Conservation (phyloP, 2,797 vertebrate genomes). For the Lerista edwardsae region DNA sequence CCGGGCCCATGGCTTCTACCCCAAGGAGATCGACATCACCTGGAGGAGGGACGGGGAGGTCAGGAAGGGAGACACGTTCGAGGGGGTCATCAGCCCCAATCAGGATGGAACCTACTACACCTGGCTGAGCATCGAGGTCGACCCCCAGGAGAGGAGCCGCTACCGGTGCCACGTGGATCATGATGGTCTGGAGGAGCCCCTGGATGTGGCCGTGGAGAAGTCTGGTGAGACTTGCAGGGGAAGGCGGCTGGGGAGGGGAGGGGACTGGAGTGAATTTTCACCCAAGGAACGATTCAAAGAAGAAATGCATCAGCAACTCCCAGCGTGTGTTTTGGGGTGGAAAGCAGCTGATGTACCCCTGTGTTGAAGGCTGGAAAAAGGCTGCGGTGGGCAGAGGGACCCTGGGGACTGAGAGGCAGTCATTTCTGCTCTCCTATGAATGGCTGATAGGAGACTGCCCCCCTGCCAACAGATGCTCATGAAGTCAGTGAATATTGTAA, state of each 20-base stretch:
- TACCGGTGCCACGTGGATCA: constrained; percentile 5
- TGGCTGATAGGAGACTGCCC: no score
- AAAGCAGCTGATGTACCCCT: not conserved
- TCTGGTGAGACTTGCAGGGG: not conserved
- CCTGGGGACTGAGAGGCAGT: not conserved
- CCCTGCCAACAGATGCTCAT: not conserved
- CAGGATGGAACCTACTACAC: no score
- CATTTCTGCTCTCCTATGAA: not conserved
- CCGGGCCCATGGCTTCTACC: no score
- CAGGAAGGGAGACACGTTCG: no score
- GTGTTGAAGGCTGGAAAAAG: not conserved
- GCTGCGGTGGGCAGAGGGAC: no score
- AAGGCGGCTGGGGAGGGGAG: not conserved
- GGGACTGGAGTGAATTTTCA: no score
- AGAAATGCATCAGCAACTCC: no score
- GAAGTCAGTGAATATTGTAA: not conserved
- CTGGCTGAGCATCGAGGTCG: no score
- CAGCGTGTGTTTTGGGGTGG: not conserved
- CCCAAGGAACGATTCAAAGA: not conserved
- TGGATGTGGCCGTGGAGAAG: not conserved
- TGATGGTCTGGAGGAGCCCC: not conserved
- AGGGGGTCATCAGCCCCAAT: no score
- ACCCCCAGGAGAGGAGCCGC: not conserved
- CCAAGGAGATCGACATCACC: no score
- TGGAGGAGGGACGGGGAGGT: no score